Conservation (phyloP, 2,113 vertebrate species). For the Corythaixoides concolor region DNA sequence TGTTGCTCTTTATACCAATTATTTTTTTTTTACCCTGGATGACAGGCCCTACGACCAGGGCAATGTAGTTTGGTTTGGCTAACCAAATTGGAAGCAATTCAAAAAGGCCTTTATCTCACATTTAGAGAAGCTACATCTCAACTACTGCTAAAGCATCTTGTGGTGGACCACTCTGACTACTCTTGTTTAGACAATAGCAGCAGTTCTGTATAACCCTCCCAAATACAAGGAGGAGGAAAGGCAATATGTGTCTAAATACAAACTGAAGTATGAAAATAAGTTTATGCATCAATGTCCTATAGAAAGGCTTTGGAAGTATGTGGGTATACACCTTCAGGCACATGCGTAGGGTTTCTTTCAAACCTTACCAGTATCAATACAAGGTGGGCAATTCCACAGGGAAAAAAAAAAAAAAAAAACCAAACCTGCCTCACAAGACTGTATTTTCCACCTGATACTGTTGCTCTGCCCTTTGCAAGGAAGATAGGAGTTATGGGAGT, state of each 20-base stretch:
- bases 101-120: not conserved
- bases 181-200: not conserved
- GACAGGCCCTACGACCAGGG: conserved; percentile 70
- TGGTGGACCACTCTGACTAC: not conserved
- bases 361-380: not conserved
- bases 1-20: conserved; percentile 68
- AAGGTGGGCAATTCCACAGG: not conserved
- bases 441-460: not conserved
- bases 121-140: not conserved
- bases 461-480: not conserved
- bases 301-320: not conserved
- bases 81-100: conserved; percentile 16
- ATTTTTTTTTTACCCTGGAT: conserved; percentile 41
- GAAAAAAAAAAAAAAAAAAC: not conserved
- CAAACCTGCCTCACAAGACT: not conserved
- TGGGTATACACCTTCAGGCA: not conserved
- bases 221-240: not conserved
- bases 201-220: not conserved
- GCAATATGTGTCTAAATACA: not conserved
- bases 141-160: not conserved
- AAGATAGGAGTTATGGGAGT: not conserved
- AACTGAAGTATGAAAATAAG: not conserved
- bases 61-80: conserved; percentile 59
- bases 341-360: not conserved
- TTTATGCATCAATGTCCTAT: not conserved